Conservation (phyloP, 2,888 invertebrate species). For the Acanthopleura granulata region DNA sequence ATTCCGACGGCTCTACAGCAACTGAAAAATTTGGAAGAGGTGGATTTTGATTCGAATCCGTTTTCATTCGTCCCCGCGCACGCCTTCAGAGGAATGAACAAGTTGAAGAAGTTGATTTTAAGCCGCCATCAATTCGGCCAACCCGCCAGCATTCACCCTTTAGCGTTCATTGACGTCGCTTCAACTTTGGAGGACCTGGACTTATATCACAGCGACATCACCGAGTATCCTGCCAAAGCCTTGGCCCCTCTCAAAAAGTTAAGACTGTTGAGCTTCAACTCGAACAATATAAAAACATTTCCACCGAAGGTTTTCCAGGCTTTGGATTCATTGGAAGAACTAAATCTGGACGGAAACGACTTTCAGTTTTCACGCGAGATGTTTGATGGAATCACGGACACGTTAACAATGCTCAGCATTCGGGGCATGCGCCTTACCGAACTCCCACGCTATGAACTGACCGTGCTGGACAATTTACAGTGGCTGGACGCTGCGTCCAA, state of each 20-base stretch:
- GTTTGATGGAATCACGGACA: constrained; percentile 17
- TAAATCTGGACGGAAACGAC: not conserved
- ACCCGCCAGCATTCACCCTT: not conserved
- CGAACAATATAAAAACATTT: not conserved
- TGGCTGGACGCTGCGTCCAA: constrained; percentile 17
- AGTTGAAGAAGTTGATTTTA: not conserved
- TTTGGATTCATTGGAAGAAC: not conserved
- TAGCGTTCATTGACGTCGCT: constrained; percentile 18
- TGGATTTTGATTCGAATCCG: constrained; percentile 14
- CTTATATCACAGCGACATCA: constrained; percentile 2
- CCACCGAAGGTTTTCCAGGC: not conserved
- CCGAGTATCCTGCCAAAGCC: not conserved
- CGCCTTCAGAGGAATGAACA: not conserved
- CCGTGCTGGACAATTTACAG: not conserved
- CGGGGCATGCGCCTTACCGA: not conserved
- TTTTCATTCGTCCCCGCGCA: not conserved
- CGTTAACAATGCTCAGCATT: not conserved
- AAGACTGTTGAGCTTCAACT: not conserved
- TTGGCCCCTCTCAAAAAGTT: not conserved
- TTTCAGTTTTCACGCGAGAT: not conserved
- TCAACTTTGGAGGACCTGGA: not conserved
- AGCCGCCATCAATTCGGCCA: not conserved
- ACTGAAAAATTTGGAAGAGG: not conserved
- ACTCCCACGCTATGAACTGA: not conserved
- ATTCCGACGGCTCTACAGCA: not conserved